Base-by-base conservation (phyloP, 1,140 invertebrate genomes). In the Trinorchestia longiramus region DNA sequence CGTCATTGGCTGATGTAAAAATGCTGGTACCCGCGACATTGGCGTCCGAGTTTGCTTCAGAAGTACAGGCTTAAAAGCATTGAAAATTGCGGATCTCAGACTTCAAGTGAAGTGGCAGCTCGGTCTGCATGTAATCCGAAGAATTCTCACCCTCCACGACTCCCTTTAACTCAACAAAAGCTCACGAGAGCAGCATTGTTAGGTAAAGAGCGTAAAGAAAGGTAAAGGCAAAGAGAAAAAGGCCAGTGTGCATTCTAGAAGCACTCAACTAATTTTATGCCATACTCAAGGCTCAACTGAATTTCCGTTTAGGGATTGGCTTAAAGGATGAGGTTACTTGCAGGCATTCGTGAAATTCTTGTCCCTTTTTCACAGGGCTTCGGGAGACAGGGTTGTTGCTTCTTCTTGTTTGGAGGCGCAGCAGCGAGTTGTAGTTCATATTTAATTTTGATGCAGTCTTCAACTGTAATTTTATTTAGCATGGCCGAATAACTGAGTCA, bases 121-220 rank as follows among this genome's bases (percentile, higher is more conserved):
- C 62, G 62, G 62, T 77, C 62, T 94, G 92, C 92, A 94, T 94
- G 92, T 94, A 94, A 94, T 94, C 92, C 92, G 92, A 94, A 94
- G 92, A 94, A 94, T 94, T 94, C 44, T 43, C 92, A 94, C 92
- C 92, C 92, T 94, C 43, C 43, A 94, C 43, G 62, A 45, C 92
- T 94, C 92, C 92, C 92, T 94, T 94, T 94, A 94, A 94, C 92
- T 43, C 23, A 42, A 94, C 92, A 94, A 94, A 94, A 40, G 43
- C 43, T 15, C 92, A 8, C 43, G 4, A 94, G 43, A 94, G 92
- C 43, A 94, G 92, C 92, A 94, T 94, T 94, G 92, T 94, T 94
- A 94, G 43, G 92, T 94, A 94, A 94, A 94, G 43, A 94, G 92
- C 92, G 92, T 94, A 94, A 43, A 15, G 43, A 47, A 53, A 53